A percentile compares a stretch with the other conserved stretches of the same genome.
Evolutionary conservation across 2,113 vertebrate species (phyloP).

Genomic region (Calidris pugnax): DNA sequence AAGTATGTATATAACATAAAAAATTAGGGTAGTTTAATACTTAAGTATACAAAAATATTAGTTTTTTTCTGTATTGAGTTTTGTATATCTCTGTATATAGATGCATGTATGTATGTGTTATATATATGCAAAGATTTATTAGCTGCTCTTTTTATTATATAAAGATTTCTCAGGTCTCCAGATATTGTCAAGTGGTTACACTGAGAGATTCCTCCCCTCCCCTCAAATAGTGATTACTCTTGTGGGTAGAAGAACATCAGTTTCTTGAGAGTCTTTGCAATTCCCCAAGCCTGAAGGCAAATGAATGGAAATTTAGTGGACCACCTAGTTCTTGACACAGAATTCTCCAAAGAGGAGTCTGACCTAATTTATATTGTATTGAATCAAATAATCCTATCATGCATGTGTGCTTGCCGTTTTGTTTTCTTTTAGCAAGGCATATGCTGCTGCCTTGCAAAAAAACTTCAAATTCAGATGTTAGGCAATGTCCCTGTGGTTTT

Average conservation of each 20-base stretch:
- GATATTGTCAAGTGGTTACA: not conserved
- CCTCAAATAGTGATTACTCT: not conserved
- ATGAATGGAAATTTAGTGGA: slow-evolving; percentile 64
- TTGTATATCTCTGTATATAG: not conserved
- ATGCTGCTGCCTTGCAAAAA: slow-evolving; percentile 10
- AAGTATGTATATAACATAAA: not conserved
- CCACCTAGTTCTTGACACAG: slow-evolving; percentile 50
- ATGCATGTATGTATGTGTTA: not conserved
- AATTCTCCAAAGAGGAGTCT: slow-evolving; percentile 55
- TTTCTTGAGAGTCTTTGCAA: slow-evolving; percentile 48
- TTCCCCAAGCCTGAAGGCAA: slow-evolving; percentile 52
- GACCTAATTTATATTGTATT: slow-evolving; percentile 61
- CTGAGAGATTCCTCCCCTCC: not conserved
- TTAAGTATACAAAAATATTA: not conserved
- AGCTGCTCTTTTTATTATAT: not conserved
- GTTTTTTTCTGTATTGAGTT: not conserved
- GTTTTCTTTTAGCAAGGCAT: slow-evolving; percentile 15
- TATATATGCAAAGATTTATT: not conserved
- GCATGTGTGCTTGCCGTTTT: slow-evolving; percentile 1
- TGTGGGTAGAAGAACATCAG: not conserved
- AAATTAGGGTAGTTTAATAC: not conserved
- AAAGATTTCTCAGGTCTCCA: not conserved
- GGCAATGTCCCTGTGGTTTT: not conserved
- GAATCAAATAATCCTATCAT: slow-evolving; percentile 50
- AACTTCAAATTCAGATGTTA: not conserved